Evolutionary conservation across 2,888 invertebrate genomes (phyloP).

Genomic region (Plagiodera versicolora): DNA sequence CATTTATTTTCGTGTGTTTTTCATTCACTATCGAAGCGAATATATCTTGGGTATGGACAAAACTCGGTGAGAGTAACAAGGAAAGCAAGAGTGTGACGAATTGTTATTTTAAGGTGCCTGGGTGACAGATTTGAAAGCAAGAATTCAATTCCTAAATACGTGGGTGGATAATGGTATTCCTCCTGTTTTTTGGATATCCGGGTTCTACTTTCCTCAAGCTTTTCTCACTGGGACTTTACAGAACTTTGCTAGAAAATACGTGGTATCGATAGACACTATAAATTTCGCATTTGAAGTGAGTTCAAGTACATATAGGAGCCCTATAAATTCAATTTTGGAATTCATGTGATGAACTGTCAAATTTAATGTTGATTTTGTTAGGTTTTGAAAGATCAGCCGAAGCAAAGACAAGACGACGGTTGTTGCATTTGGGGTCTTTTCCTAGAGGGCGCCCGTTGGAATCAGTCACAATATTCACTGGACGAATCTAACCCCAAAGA

Average conservation of each 20-base stretch:
- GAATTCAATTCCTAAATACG: constrained; percentile 64
- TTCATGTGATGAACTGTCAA: too few species aligned
- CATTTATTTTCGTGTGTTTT: background rate
- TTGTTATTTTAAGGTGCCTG: constrained; percentile 60
- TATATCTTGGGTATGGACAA: too few species aligned
- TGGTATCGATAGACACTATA: constrained; percentile 74
- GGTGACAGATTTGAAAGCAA: constrained; percentile 65
- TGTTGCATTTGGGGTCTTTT: constrained; percentile 70
- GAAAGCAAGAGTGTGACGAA: too few species aligned
- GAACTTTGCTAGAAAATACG: constrained; percentile 77
- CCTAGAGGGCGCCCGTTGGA: constrained; percentile 81
- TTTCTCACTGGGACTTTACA: constrained; percentile 82
- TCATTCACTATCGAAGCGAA: too few species aligned
- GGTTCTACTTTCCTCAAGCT: constrained; percentile 84
- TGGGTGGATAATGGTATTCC: constrained; percentile 74
- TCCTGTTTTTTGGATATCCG: constrained; percentile 79
- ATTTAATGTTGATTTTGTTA: too few species aligned
- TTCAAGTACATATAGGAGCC: too few species aligned
- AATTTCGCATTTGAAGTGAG: constrained; percentile 64
- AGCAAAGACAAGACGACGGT: constrained; percentile 60
- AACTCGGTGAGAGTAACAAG: too few species aligned
- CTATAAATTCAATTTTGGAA: too few species aligned
- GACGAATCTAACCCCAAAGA: constrained; percentile 69
- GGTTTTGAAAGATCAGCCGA: constrained; percentile 57
- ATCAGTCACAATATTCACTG: constrained; percentile 57